phyloP scores from a whole-genome alignment of 2,113 vertebrate species.

The Dissostichus mawsoni region DNA sequence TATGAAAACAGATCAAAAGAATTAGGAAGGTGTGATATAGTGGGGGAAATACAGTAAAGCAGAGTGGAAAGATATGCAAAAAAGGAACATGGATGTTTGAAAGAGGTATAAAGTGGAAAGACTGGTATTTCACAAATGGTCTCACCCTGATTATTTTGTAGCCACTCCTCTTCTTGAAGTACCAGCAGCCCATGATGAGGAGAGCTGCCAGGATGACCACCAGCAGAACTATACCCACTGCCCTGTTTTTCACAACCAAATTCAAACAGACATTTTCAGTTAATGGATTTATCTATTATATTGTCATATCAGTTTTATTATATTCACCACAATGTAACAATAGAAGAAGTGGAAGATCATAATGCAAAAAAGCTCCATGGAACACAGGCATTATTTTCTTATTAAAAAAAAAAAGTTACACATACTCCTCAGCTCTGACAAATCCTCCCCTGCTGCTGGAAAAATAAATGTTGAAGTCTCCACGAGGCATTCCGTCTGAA shows the following conservation, averaged over 20 bases:
- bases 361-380: background rate
- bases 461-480: slow-evolving; percentile 85
- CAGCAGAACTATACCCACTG: slow-evolving; percentile 89
- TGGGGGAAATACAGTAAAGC: background rate
- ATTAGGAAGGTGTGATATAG: background rate
- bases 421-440: slow-evolving; percentile 84
- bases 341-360: background rate
- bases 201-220: slow-evolving; percentile 88
- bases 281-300: background rate
- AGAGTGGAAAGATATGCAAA: background rate
- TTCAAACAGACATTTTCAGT: background rate
- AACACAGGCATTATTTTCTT: background rate
- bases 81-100: background rate
- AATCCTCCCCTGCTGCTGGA: slow-evolving; percentile 76
- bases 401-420: slow-evolving; percentile 15
- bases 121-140: background rate
- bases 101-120: background rate
- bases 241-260: slow-evolving; percentile 81
- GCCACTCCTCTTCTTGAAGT: slow-evolving; percentile 89
- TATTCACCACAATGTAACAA: background rate
- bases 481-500: slow-evolving; percentile 79
- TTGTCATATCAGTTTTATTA: background rate
- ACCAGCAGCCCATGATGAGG: slow-evolving; percentile 93
- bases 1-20: background rate
- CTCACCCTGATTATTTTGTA: slow-evolving; percentile 91